Base-by-base conservation (phyloP, 2,113 vertebrate species). In the Amazona vittata region DNA sequence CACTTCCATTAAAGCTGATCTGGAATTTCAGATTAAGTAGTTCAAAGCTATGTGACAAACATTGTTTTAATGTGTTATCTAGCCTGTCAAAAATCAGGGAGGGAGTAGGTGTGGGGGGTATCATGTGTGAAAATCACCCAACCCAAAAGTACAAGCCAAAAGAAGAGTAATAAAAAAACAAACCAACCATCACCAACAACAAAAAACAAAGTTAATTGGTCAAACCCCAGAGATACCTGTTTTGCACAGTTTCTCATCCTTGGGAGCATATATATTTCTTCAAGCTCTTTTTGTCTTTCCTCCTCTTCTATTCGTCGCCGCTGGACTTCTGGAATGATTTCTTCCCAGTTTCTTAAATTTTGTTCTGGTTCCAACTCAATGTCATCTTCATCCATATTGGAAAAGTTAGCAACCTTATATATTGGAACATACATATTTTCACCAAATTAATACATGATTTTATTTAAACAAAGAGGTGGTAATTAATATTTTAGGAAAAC, bases 231-330 rank as follows among this genome's bases (percentile, higher is more conserved):
- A 83, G 74, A 90, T 96, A 99, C 99, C 99, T 99, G 99, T 98
- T 99, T 99, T 98, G 99, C 99, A 98, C 99, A 99, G 57, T 99
- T 99, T 96, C 99, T 98, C 99, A 99, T 99, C 84, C 99, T 98
- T 67, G 99, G 99, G 57, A 99, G 98, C 98, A 99, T 85, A 95
- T 99, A 99, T 95, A 99, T 99, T 97, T 99, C 99, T 94, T 99
- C 99, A 25, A 99, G 98, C 95, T 99, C 99, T 77, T 99, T 99
- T 89, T 99, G 99, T 71, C 99, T 98, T 96, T 99, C 99, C 86
- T 99, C 99, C 75, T 99, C 99, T 98, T 99, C 99, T 97, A 99
- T 98, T 94, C 98, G 98, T 95, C 98, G 97, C 84, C 99, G 97
- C 83, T 99, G 99, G 93, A 99, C 98, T 97, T 99, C 99, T 24